Evolutionary conservation across 2,797 vertebrate genomes (phyloP).

Genomic region (Capromys pilorides): DNA sequence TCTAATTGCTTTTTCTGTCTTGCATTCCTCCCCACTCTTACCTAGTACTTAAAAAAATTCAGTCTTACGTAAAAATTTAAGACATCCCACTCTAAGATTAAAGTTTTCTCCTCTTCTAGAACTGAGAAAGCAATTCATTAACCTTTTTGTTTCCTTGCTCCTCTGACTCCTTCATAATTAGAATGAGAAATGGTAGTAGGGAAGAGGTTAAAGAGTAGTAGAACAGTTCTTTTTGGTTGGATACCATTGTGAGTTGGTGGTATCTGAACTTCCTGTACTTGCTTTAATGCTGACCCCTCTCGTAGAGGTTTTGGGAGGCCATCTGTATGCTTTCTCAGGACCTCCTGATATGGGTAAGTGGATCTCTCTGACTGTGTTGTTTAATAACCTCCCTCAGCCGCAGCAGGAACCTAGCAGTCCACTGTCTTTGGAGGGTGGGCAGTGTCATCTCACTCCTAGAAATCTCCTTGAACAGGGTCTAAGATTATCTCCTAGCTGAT

Average conservation of each 20-base stretch:
- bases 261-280: not conserved
- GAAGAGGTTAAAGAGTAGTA: slow-evolving; percentile 3
- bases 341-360: slow-evolving; percentile 18
- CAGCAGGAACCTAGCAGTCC: slow-evolving; percentile 1
- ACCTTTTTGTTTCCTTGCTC: not conserved
- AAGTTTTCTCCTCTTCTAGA: slow-evolving; percentile 16
- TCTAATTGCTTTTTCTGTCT: not conserved
- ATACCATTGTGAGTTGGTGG: slow-evolving; percentile 19
- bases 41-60: not conserved
- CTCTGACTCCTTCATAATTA: not conserved
- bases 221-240: not conserved
- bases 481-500: not conserved
- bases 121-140: not conserved
- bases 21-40: not conserved
- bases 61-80: not conserved
- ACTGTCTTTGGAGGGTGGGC: not conserved
- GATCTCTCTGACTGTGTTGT: not conserved
- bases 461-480: not conserved
- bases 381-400: not conserved
- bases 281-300: not conserved
- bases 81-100: not conserved
- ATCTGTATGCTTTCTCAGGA: not conserved
- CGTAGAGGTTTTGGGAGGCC: not conserved
- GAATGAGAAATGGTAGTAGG: not conserved
- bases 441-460: not conserved